Base-by-base conservation (phyloP, 2,888 invertebrate species). In the Erebia ligea region DNA sequence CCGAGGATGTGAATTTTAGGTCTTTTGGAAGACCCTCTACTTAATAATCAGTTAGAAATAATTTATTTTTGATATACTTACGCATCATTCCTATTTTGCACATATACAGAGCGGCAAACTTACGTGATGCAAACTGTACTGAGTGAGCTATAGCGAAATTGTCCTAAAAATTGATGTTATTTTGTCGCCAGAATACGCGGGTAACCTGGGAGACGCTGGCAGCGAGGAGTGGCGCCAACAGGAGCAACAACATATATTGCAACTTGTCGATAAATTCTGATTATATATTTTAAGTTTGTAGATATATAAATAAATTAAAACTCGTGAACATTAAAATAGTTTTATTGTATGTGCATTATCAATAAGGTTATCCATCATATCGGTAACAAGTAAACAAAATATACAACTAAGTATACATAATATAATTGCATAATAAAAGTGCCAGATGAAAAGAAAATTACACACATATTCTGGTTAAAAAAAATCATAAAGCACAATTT, bases 261-360 rank as follows among this genome's bases (percentile, higher is more conserved):
- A 98, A 88, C 94, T 99, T 79, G 97, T 99, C 63, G 98, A 99
- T 92, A 98, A 98, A 89, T 98, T 99, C 93, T 98, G 95, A 95
- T 56, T 34, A 56, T 6, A 17, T 19, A 17, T 42, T 25, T 11
- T n/a, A 34, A 34, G 13, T 15, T 19, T 48, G 13, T 63, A 19
- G 25, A 11, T 57, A 56, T 19, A 21, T 21, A 21, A 72, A 72
- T 74, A 72, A 74, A 75, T 61, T 9, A 58, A 57, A 64, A 56
- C 21, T 62, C 54, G 9, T 56, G 68, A 72, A 74, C 70, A 54
- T 72, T 66, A 70, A 70, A 70, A 72, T 71, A 72, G n/a, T 69
- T 75, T 72, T 72, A 76, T 76, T 73, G 34, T 67, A 56, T 67
- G 72, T 72, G 74, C 70, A 67, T 68, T 48, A 66, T 66, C 40